Evolutionary conservation across 2,888 invertebrate genomes (phyloP), one percentile per base, ranked within the genome.

Genomic region (Monoplex corrugatus): DNA sequence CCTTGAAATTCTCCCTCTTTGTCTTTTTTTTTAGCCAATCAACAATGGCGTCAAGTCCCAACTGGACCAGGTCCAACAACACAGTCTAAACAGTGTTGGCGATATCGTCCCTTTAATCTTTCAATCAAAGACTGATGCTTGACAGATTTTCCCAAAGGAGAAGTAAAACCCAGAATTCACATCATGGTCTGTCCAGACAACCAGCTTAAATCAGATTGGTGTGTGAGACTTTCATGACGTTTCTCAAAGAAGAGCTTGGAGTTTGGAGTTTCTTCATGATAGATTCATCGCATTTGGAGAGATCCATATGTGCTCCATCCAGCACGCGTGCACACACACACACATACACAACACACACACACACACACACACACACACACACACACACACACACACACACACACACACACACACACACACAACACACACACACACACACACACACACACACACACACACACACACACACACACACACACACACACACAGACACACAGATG

Each of bases 61-160:
- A 23, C 78, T 78, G 78, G 38, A 38, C 16, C 78, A 35, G 40
- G 78, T 78, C 40, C 78, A 35, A 78, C 38, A 78, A 78, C 38
- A 38, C 78, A 2, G 13, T 78, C 78, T 68, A n/a, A 28, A 16
- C 28, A 8, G 43, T 80, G 40, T 40, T n/a, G 43, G 43, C 80
- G 10, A 43, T 40, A 43, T 28, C 43, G 43, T 80, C 43, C 80
- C 80, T 80, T 80, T 80, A 80, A 80, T 80, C 80, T 80, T 80
- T 43, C 80, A 80, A 80, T 80, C 80, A 80, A 80, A 80, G 80
- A 80, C 43, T 40, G 80, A 80, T 80, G 80, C 43, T 28, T 80
- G 80, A 43, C 80, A 28, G 43, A 23, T 43, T 6, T 28, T 80
- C 80, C 80, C 80, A 28, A 1, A 40, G 80, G 80, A 43, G 80